Evolutionary conservation across 2,113 vertebrate species (phyloP), one percentile per base, ranked within the genome.

Genomic region (Acrocephalus kingi): DNA sequence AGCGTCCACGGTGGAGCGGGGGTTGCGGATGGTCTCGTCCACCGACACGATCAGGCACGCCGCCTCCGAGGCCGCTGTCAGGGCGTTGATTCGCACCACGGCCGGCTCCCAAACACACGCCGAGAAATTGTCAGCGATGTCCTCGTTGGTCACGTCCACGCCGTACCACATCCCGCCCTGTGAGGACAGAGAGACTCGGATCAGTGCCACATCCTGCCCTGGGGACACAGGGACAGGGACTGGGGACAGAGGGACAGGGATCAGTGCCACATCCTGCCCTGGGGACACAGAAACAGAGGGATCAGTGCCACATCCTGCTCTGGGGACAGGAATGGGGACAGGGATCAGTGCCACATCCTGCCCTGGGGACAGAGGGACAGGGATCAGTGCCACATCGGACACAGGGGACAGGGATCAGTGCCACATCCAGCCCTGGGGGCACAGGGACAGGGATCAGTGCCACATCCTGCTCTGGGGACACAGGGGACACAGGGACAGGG

Each of bases 1-100:
- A 1, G 90, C 97, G 0, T 99, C 99, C 46, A 96, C 64, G 0
- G 83, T 87, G 54, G 99, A 99, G 41, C 99, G 99, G 1, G 99
- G 99, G 83, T 99, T 99, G 97, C 98, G 99, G 98, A 99, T 99
- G 72, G 99, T 99, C 88, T 99, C 99, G 2, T 99, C 99, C 19
- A 99, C 99, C 0, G 99, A 99, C 76, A 99, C 98, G 21, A 99
- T 98, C 51, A 99, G 99, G 78, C 99, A 99, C 3, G 99, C 99
- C 0, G 99, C 99, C 96, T 99, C 99, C 0, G 99, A 99, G 2
- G 99, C 99, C 0, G 99, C 99, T 0, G 99, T 99, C 81, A 99
- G 97, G 4, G 99, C 99, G 1, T 99, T 99, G 97, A 99, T 99
- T 48, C 99, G 98, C 67, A 99, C 99, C 12, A 99, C 73, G 7